Base-by-base conservation (phyloP, 2,888 invertebrate species). In the Strigamia crassipes region DNA sequence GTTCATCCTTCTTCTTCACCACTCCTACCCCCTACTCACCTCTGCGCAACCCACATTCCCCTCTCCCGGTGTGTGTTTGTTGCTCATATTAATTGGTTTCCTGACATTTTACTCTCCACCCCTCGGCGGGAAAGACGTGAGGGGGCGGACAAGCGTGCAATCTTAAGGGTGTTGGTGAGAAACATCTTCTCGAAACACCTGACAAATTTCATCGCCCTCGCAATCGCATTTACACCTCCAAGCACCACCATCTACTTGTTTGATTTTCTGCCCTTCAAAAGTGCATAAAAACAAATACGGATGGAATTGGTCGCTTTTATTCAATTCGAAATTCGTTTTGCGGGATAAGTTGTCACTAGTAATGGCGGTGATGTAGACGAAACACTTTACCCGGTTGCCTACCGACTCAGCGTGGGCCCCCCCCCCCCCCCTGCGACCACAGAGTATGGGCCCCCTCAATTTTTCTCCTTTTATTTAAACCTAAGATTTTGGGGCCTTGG, bases 61-160 rank as follows among this genome's bases (percentile, higher is more conserved):
- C 9, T 78, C 27, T 78, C 27, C 78, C 2, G 10, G 61, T 23
- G 61, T 61, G 10, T 61, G 21, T 42, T 23, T 61, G 61, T 61
- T 61, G 61, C 61, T 61, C 18, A 61, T 61, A 61, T 61, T 61
- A 61, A 61, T 61, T 61, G 61, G 61, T 61, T 61, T 61, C 61
- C 61, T 61, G 61, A 61, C 61, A 61, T 23, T 61, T 61, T 61
- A 61, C 61, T 61, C 61, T 61, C 61, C 61, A 61, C 61, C 61
- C 61, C 61, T 61, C 61, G 61, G n/a, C 23, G 61, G 61, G 61
- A n/a, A 61, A 61, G 61, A 61, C 61, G 61, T 61, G 61, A 61
- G 61, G 61, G 61, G 61, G 61, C 61, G 61, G 61, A 61, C 61
- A 61, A 61, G 61, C 61, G 61, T 61, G 61, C 61, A 61, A 61